Conservation (phyloP, 2,113 vertebrate genomes). For the Siniperca knerii region DNA sequence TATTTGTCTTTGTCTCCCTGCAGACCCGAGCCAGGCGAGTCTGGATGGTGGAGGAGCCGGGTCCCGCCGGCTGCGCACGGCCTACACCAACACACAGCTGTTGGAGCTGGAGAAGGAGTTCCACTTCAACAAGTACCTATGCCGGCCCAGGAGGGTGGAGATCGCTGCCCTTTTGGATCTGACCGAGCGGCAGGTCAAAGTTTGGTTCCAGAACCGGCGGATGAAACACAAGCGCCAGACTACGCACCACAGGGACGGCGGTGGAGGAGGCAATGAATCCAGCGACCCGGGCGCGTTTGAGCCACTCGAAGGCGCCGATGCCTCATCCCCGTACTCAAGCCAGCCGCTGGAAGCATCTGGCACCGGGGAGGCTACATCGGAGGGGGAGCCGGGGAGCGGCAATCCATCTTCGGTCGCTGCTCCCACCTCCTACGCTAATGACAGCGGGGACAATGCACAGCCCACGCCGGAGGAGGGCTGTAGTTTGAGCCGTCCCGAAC, state of each 20-base stretch:
- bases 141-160: constrained; percentile 93
- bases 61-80: constrained; percentile 92
- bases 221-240: constrained; percentile 98
- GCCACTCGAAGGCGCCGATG: constrained; percentile 86
- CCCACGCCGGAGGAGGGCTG: constrained; percentile 78
- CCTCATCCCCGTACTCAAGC: constrained; percentile 83
- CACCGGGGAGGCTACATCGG: constrained; percentile 69
- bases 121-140: constrained; percentile 97
- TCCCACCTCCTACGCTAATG: constrained; percentile 70
- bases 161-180: constrained; percentile 95
- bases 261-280: constrained; percentile 72
- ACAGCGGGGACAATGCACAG: constrained; percentile 81
- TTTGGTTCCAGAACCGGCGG: constrained; percentile 98
- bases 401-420: constrained; percentile 69
- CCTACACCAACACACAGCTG: constrained; percentile 97
- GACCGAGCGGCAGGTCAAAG: constrained; percentile 96
- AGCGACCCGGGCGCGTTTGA: constrained; percentile 81
- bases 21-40: constrained; percentile 84
- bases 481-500: constrained; percentile 63
- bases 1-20: constrained; percentile 10
- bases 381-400: constrained; percentile 73
- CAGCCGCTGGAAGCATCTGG: constrained; percentile 81
- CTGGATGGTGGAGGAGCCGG: constrained; percentile 86
- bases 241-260: constrained; percentile 88
- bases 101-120: constrained; percentile 99